These are phyloP conservation scores for Tragelaphus imberbis DNA, from an alignment of 2,113 vertebrate species.

Conservation along the genomic window DNA sequence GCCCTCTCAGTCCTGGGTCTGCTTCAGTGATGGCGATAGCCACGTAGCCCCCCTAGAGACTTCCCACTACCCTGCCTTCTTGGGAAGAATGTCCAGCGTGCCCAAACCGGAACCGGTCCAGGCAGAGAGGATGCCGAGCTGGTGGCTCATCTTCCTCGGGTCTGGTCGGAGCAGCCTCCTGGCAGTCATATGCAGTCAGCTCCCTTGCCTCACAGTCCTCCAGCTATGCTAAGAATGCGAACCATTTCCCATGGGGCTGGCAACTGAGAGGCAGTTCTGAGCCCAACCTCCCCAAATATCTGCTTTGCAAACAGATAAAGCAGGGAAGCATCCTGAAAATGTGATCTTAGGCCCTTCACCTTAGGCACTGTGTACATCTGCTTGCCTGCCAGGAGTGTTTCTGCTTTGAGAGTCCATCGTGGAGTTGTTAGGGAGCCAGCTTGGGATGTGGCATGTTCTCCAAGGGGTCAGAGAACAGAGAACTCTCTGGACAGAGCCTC, in stretches of 20 bases:
- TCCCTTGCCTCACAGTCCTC: constrained; percentile 36
- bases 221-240: constrained; percentile 63
- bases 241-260: constrained; percentile 62
- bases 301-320: constrained; percentile 66
- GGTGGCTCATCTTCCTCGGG: constrained; percentile 57
- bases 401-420: neutral
- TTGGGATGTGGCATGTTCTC: neutral
- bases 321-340: constrained; percentile 63
- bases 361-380: neutral
- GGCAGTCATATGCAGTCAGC: neutral
- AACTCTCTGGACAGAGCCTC: neutral
- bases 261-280: constrained; percentile 41
- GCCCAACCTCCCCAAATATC: constrained; percentile 58
- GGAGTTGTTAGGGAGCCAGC: neutral
- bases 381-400: neutral
- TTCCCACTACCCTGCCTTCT: constrained; percentile 15
- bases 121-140: constrained; percentile 40
- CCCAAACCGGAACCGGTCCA: neutral
- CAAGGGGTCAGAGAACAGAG: neutral
- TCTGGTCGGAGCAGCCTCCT: constrained; percentile 21
- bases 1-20: neutral
- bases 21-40: neutral
- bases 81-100: neutral
- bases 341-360: constrained; percentile 29
- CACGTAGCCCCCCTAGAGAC: neutral